Evolutionary conservation across 1,140 invertebrate genomes (phyloP).

Genomic region (Orius insidiosus): DNA sequence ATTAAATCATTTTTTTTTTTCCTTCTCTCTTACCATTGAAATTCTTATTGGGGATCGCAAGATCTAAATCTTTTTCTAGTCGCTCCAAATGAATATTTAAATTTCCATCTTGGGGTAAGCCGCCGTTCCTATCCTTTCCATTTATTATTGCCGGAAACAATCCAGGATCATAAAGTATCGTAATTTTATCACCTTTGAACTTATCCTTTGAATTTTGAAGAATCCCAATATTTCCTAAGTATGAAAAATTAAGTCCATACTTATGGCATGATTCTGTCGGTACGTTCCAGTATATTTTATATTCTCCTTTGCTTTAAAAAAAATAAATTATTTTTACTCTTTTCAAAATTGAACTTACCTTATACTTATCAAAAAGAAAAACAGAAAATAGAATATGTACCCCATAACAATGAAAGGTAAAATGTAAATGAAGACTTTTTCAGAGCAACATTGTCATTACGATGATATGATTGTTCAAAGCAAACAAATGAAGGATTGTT

Average conservation of each 20-base stretch:
- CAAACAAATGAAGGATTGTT: too few species aligned
- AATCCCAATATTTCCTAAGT: constrained; percentile 23
- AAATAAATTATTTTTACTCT: neutral
- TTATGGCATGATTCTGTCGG: constrained; percentile 52
- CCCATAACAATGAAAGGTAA: too few species aligned
- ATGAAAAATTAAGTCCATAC: constrained; percentile 42
- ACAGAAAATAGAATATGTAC: too few species aligned
- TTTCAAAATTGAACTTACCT: too few species aligned
- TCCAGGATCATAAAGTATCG: constrained; percentile 33
- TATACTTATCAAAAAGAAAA: too few species aligned
- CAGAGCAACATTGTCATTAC: too few species aligned
- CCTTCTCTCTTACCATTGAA: constrained; percentile 30
- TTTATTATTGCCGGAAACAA: constrained; percentile 43
- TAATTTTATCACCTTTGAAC: constrained; percentile 45
- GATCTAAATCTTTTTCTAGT: constrained; percentile 33
- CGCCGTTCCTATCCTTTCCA: constrained; percentile 38
- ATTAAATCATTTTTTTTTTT: neutral
- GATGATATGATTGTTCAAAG: too few species aligned
- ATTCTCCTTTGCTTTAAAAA: constrained; percentile 22
- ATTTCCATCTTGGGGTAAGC: constrained; percentile 57
- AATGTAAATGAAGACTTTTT: too few species aligned
- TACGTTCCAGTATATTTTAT: constrained; percentile 59
- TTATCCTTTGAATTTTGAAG: constrained; percentile 40
- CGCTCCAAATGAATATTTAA: constrained; percentile 39
- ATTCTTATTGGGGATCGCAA: constrained; percentile 36